phyloP scores from a whole-genome alignment of 2,113 vertebrate genomes.

The Lonchura striata region DNA sequence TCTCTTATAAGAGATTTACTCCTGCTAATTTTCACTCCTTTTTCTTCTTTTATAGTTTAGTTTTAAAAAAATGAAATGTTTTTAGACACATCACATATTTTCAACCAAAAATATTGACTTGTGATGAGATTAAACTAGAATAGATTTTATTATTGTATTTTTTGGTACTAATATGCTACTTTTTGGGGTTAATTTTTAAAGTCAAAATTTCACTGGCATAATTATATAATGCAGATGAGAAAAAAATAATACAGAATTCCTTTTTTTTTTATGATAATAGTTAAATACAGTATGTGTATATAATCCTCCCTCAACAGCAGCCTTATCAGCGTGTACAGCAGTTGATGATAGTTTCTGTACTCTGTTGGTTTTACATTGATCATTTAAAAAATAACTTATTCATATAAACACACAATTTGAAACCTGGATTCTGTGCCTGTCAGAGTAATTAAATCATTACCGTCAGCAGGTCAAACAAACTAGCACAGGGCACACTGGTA shows the following conservation, averaged over 20 bases:
- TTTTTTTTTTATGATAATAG: background rate
- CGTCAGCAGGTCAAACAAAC: background rate
- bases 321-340: accelerated
- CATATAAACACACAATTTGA: background rate
- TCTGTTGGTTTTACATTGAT: background rate
- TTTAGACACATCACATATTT: accelerated
- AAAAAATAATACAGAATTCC: background rate
- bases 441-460: background rate
- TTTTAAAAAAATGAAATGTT: background rate
- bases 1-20: background rate
- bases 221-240: background rate
- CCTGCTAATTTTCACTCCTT: background rate
- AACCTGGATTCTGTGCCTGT: background rate
- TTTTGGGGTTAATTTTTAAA: background rate
- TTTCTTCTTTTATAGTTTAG: background rate
- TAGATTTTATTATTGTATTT: background rate
- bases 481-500: background rate
- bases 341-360: background rate
- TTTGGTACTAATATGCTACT: background rate
- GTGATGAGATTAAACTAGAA: background rate
- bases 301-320: background rate
- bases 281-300: background rate
- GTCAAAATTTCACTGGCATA: background rate
- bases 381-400: background rate
- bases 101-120: background rate